Base-by-base conservation (phyloP, 2,888 invertebrate genomes). In the Polydrusus tereticollis region DNA sequence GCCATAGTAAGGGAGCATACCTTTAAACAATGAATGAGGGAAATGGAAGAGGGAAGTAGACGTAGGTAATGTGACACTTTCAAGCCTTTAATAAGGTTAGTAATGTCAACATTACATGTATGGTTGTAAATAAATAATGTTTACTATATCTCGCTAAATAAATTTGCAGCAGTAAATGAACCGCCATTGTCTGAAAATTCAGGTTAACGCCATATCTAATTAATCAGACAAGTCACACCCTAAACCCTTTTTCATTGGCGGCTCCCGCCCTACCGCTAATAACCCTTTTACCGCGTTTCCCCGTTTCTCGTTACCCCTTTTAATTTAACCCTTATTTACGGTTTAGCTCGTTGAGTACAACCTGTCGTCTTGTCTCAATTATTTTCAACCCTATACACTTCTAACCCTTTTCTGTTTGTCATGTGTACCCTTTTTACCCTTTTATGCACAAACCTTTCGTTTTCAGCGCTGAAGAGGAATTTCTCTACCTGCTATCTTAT, bases 211-310 rank as follows among this genome's bases (percentile, higher is more conserved):
- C 33, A 59, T 45, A 75, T 75, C 73, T 72, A 52, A 59, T 77
- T 79, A 80, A 81, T 80, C 77, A 79, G 80, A 71, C 67, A 78
- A 57, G 75, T 75, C 76, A 75, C 81, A 78, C 80, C 80, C 80
- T 80, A 80, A 73, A 74, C 75, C 76, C 75, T 72, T 79, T 77
- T 68, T 76, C 41, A 80, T 81, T 81, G 80, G 81, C 72, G 43
- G 71, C 14, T 68, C 47, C 29, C 66, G 66, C 69, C 60, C 47
- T 43, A 66, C 43, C 55, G 65, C 58, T 72, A 68, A 68, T 72
- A 72, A 72, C 68, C 68, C 68, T 68, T 72, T 66, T 14, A 20
- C 20, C 29, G 45, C 60, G 26, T 59, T 29, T 60, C 70, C 70
- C 72, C 47, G 55, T 58, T 73, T 69, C 65, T 45, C 55, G 55